Conservation (phyloP, 1,140 invertebrate genomes). For the Sycobia sp. region DNA sequence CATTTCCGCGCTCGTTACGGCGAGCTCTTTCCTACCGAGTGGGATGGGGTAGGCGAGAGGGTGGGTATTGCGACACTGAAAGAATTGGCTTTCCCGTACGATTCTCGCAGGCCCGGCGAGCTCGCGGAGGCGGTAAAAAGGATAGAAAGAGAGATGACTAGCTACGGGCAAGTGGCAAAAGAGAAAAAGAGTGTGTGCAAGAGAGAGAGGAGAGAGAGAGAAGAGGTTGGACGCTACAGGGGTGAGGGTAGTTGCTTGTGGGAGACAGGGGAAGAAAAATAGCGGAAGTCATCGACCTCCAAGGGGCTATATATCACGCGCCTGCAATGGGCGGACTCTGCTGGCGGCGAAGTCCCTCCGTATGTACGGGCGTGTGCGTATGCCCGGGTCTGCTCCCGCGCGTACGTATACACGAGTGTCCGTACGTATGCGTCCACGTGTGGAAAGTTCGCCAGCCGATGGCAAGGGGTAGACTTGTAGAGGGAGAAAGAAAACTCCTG, state of each 20-base stretch:
- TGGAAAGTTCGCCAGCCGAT: too few relatives aligned
- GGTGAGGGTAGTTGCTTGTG: constrained; percentile 62
- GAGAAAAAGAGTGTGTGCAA: neutral
- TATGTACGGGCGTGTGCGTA: neutral
- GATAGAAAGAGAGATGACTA: too few relatives aligned
- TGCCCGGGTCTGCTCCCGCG: too few relatives aligned
- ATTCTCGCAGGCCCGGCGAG: constrained; percentile 7
- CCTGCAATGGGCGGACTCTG: constrained; percentile 49
- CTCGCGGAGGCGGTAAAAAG: constrained; percentile 2
- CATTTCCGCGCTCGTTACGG: constrained; percentile 14
- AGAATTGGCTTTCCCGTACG: constrained; percentile 31
- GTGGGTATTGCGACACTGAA: constrained; percentile 6
- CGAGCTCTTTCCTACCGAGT: too few relatives aligned
- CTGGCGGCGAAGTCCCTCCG: constrained; percentile 30
- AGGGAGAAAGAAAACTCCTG: constrained; percentile 17
- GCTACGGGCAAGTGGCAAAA: neutral
- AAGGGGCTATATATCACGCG: constrained; percentile 72
- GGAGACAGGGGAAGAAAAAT: constrained; percentile 73
- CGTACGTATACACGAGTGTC: too few relatives aligned
- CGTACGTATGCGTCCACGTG: too few relatives aligned
- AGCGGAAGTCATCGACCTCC: constrained; percentile 76
- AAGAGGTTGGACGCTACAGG: constrained; percentile 47
- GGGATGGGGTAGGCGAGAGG: too few relatives aligned
- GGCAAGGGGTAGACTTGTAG: constrained; percentile 20
- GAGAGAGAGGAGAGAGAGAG: neutral